These are phyloP conservation scores for Kuschelorhynchus macadamiae DNA, from an alignment of 2,888 invertebrate genomes.

Conservation along the genomic window DNA sequence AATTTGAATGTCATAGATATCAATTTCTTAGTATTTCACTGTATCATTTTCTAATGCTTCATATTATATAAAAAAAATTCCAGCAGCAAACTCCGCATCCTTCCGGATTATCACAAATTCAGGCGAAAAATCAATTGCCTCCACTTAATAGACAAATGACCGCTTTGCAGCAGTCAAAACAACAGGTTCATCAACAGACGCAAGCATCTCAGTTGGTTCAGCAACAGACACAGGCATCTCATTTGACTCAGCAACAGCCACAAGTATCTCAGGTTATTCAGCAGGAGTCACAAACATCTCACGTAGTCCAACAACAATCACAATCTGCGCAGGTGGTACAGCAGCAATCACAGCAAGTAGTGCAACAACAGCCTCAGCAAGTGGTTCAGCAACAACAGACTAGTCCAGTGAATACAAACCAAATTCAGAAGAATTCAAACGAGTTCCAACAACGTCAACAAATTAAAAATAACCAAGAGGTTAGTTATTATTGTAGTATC, in stretches of 20 bases:
- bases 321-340: constrained; percentile 48
- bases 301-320: constrained; percentile 16
- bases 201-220: constrained; percentile 24
- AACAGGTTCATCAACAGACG: constrained; percentile 27
- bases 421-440: constrained; percentile 19
- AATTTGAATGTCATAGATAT: too few relatives aligned
- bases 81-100: constrained; percentile 5
- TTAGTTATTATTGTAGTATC: too few relatives aligned
- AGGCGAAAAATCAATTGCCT: neutral
- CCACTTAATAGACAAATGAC: constrained; percentile 16
- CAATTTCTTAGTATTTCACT: too few relatives aligned
- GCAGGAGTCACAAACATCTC: constrained; percentile 28
- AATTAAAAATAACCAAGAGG: constrained; percentile 9
- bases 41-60: too few relatives aligned
- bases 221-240: constrained; percentile 22
- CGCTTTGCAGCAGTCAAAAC: constrained; percentile 13
- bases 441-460: constrained; percentile 22
- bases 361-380: constrained; percentile 45
- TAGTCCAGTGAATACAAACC: neutral
- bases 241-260: constrained; percentile 36
- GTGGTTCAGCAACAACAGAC: constrained; percentile 28
- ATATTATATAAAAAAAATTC: too few relatives aligned
- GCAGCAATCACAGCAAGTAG: constrained; percentile 19
- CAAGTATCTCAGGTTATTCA: too few relatives aligned
- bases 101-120: too few relatives aligned